A percentile compares a stretch with the other conserved stretches of the same genome.
phyloP scores from a whole-genome alignment of 2,888 invertebrate species.

The Cylindroiulus punctatus region DNA sequence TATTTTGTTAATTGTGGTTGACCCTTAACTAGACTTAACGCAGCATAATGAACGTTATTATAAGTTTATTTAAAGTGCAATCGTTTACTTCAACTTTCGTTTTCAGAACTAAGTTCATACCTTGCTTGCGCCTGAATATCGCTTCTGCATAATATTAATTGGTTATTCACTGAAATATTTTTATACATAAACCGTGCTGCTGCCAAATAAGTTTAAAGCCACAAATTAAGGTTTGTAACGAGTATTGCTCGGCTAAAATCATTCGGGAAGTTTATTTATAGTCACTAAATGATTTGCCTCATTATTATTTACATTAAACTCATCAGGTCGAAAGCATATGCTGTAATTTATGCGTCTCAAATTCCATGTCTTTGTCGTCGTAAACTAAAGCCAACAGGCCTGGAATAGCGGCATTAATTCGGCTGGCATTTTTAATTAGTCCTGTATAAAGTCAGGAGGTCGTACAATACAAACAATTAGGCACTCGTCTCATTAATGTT shows the following conservation, averaged over 20 bases:
- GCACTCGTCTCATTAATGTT: not conserved
- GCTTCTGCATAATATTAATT: not conserved
- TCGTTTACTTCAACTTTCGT: too few species aligned
- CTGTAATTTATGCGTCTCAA: not conserved
- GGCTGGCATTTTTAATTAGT: not conserved
- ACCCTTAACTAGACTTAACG: too few species aligned
- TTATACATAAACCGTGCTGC: not conserved
- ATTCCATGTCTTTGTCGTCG: not conserved
- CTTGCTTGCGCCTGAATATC: not conserved
- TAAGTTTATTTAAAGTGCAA: too few species aligned
- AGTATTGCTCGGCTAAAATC: not conserved
- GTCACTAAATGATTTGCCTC: not conserved
- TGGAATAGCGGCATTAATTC: not conserved
- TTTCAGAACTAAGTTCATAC: too few species aligned
- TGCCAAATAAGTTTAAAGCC: not conserved
- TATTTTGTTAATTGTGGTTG: too few species aligned
- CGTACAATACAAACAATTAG: slow-evolving; percentile 1
- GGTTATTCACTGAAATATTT: not conserved
- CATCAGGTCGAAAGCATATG: not conserved
- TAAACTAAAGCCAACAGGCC: not conserved
- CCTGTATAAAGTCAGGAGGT: not conserved
- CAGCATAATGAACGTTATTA: too few species aligned
- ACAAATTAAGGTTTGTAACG: not conserved
- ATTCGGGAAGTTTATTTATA: not conserved
- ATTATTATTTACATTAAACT: not conserved